Base-by-base conservation (phyloP, 2,888 invertebrate species). In the Philereme vetulata region DNA sequence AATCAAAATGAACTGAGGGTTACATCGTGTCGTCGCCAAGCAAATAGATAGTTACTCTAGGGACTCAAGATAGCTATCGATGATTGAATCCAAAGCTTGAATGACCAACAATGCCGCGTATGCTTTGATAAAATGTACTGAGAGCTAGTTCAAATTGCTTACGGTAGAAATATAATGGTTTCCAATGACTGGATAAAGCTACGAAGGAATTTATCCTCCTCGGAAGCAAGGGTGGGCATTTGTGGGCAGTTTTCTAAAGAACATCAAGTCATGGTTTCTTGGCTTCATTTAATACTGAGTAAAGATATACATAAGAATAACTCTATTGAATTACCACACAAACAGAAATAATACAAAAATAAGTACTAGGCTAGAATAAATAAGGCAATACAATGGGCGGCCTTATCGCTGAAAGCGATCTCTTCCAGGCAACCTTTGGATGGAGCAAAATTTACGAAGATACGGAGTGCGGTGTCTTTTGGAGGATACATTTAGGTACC, bases 11-110 rank as follows among this genome's bases (percentile, higher is more conserved):
- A 21, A 21, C 21, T 21, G 21, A 21, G 2, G 21, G 21, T 21
- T 21, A 21, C 21, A 21, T 21, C 55, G 55, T 21, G 50, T 47
- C 60, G 52, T 61, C 56, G 56, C 61, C 45, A 33, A 5, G 50
- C 50, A 40, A 47, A 52, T 42, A 42, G 38, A 8, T 21, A 10
- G 21, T 35, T 38, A 32, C n/a, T 33, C 43, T 40, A 45, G 42
- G 51, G 46, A 36, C 47, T 6, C 33, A 44, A 38, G 51, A 55
- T 51, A 46, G 35, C 33, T 51, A 60, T 60, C 55, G 36, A 48
- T 44, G 46, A 47, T 55, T 51, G 33, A 32, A 54, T 47, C 36
- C 56, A 40, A 56, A 42, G 51, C 45, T 32, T 51, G 38, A 60
- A 60, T 46, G 45, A 43, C 35, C 36, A 33, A 44, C 36, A 43